Percentiles rank a stretch among this genome's conserved stretches.
phyloP scores from a whole-genome alignment of 2,888 invertebrate species.

The Leucophenga maculata region DNA sequence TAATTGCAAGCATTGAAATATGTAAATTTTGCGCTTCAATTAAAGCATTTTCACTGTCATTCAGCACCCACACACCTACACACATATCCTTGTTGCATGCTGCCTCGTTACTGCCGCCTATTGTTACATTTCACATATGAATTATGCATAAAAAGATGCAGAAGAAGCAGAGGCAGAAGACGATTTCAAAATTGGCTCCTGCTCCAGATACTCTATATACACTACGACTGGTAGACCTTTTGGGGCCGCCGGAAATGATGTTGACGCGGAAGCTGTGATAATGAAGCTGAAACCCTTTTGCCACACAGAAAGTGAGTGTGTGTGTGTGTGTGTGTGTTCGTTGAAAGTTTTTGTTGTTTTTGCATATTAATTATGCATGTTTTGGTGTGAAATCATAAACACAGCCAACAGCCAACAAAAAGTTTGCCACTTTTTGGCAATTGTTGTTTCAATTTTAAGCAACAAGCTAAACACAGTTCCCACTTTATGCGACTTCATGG shows the following conservation, averaged over 20 bases:
- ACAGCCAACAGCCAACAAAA: constrained; percentile 38
- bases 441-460: constrained; percentile 62
- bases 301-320: background rate
- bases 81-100: constrained; percentile 7
- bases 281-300: constrained; percentile 57
- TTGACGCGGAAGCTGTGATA: constrained; percentile 68
- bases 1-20: constrained; percentile 67
- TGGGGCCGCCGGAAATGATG: constrained; percentile 59
- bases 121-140: constrained; percentile 64
- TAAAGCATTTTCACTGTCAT: constrained; percentile 61
- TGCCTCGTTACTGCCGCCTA: constrained; percentile 55
- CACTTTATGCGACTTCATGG: too few species aligned
- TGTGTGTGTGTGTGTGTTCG: constrained; percentile 15
- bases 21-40: constrained; percentile 63
- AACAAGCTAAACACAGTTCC: constrained; percentile 49
- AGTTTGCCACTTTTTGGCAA: too few species aligned
- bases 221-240: constrained; percentile 1
- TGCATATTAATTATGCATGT: constrained; percentile 66
- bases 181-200: constrained; percentile 30
- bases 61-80: constrained; percentile 7
- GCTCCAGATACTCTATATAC: constrained; percentile 8
- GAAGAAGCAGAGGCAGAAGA: constrained; percentile 37
- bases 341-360: constrained; percentile 44
- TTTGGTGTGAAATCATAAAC: constrained; percentile 67
- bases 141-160: constrained; percentile 59